Evolutionary conservation across 2,797 vertebrate genomes (phyloP).

Genomic region (Protosalanx chinensis): DNA sequence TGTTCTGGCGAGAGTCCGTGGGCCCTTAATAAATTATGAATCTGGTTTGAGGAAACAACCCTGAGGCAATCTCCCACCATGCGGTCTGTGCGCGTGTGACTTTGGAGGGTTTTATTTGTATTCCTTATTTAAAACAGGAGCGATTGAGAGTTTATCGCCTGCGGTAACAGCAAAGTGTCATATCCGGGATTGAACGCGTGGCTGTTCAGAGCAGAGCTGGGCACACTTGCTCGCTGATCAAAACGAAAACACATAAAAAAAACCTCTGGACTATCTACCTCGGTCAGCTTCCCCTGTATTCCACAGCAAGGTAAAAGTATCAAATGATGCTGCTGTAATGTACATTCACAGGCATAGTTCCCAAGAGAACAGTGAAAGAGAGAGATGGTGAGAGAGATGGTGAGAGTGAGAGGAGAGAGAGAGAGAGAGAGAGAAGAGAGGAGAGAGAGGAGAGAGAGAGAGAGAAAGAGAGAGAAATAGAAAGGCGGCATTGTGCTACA

Average conservation of each 20-base stretch:
- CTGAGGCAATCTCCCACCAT: conserved; percentile 27
- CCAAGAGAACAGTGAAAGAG: neutral
- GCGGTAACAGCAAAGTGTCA: conserved; percentile 33
- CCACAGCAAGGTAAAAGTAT: conserved; percentile 13
- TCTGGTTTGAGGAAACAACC: conserved; percentile 50
- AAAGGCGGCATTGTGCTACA: neutral
- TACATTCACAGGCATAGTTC: neutral
- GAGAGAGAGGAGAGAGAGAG: neutral
- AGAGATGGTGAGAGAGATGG: neutral
- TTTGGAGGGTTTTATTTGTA: conserved; percentile 1
- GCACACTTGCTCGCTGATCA: neutral
- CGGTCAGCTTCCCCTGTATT: neutral
- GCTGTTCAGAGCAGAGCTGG: neutral
- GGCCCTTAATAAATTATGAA: conserved; percentile 45
- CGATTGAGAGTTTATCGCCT: conserved; percentile 20
- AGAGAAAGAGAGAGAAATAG: neutral
- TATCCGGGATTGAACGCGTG: conserved; percentile 30
- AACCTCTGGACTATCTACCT: conserved; percentile 14
- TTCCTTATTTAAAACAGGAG: conserved; percentile 33
- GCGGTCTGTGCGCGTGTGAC: conserved; percentile 12
- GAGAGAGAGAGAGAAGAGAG: neutral
- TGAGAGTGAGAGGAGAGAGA: neutral
- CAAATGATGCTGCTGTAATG: conserved; percentile 10
- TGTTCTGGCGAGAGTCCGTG: conserved; percentile 14
- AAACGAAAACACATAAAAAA: neutral